Base-by-base conservation (phyloP, 2,797 vertebrate species). In the Acipenser ruthenus region DNA sequence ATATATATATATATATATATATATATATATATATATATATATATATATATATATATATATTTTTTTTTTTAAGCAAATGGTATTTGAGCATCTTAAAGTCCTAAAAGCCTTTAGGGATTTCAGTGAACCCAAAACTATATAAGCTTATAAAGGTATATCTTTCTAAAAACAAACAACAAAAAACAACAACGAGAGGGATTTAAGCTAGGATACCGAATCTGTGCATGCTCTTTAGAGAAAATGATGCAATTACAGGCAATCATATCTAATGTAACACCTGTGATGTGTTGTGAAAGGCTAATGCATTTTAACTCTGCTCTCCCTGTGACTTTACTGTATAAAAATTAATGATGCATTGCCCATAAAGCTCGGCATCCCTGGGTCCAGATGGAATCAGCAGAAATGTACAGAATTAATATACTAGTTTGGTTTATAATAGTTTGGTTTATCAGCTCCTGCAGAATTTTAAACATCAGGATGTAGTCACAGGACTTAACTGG, bases 191-290 rank as follows among this genome's bases (percentile, higher is more conserved):
- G 23, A 37, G 23, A 37, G 23, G 23, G 23, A 37, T 37, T 37
- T 37, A 37, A 37, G 23, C 2, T 37, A 37, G 23, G 23, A 37
- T 37, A 37, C 2, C 79, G 69, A 73, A 74, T 73, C 72, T 63
- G 73, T 80, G 77, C 80, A 12, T 50, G 80, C 78, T 80, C 80
- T 77, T 71, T 79, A 71, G 75, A 79, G 70, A 74, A 70, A 55
- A 74, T 74, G 66, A 53, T 74, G 78, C 78, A 77, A 71, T 60
- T 82, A 60, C 18, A 58, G 55, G 52, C 62, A 15, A 49, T 73
- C 66, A 67, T 86, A 74, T 62, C 79, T 81, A 81, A 78, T 78
- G 81, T 74, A 72, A 87, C 80, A 10, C 67, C 74, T 77, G 55
- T 58, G 55, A 11, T 58, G 10, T 58, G 9, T 13, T 58, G 11